phyloP scores from a whole-genome alignment of 2,888 invertebrate genomes.

The Timema cristinae region DNA sequence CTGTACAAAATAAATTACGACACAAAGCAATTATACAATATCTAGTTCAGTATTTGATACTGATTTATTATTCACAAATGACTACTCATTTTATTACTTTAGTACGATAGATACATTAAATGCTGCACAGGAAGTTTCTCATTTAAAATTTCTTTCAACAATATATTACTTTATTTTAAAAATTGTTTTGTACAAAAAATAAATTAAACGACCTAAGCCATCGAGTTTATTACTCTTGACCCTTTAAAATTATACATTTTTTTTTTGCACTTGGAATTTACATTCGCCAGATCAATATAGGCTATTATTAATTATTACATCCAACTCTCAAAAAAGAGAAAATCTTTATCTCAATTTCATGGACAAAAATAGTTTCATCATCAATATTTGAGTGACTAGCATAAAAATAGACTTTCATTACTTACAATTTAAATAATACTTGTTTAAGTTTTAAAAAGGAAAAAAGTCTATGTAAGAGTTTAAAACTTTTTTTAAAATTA shows the following conservation, averaged over 20 bases:
- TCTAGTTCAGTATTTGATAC: conserved; percentile 27
- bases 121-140: conserved; percentile 24
- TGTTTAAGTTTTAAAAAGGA: not conserved
- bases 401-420: conserved; percentile 33
- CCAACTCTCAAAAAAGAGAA: conserved; percentile 29
- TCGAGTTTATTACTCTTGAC: conserved; percentile 12
- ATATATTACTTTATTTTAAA: conserved; percentile 17
- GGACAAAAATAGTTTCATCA: conserved; percentile 32
- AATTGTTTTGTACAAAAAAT: conserved; percentile 19
- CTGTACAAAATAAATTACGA: conserved; percentile 29
- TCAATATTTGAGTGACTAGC: conserved; percentile 30
- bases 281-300: too few species aligned
- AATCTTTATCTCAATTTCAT: conserved; percentile 27
- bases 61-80: conserved; percentile 22
- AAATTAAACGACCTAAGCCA: conserved; percentile 26
- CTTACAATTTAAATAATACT: conserved; percentile 24
- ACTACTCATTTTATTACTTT: conserved; percentile 19
- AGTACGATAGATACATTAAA: conserved; percentile 24
- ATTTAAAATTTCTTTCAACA: conserved; percentile 10
- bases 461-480: too few species aligned
- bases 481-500: conserved; percentile 8
- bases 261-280: too few species aligned
- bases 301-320: not conserved
- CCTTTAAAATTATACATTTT: too few species aligned
- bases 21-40: conserved; percentile 2